phyloP scores from a whole-genome alignment of 1,140 invertebrate species.

The Drosophila triauraria region DNA sequence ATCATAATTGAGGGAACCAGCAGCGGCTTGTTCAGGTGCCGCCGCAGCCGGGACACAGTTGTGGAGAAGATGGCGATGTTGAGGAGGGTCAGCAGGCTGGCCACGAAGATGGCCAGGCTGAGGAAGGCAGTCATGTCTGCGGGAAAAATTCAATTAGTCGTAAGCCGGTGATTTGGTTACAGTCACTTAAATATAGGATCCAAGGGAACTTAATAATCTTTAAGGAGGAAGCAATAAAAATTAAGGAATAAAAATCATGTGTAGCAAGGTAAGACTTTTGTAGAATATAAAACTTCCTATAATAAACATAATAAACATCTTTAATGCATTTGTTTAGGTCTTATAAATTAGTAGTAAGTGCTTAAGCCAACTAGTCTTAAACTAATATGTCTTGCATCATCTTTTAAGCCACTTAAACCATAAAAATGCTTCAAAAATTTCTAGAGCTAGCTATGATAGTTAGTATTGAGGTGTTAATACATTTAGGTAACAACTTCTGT shows the following conservation, averaged over 20 bases:
- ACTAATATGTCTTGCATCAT: too few relatives aligned
- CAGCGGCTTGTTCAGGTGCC: conserved; percentile 59
- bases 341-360: too few relatives aligned
- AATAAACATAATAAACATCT: too few relatives aligned
- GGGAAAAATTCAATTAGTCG: conserved; percentile 7
- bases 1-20: conserved; percentile 63
- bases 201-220: background rate
- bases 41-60: conserved; percentile 62
- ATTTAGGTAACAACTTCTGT: background rate
- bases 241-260: background rate
- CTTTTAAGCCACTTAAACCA: too few relatives aligned
- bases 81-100: conserved; percentile 68
- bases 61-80: conserved; percentile 75
- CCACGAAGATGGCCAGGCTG: conserved; percentile 72
- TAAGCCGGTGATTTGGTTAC: background rate
- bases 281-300: too few relatives aligned
- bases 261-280: too few relatives aligned
- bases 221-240: background rate
- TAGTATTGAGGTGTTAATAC: conserved; percentile 2
- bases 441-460: too few relatives aligned
- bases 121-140: conserved; percentile 79
- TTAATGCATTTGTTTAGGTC: too few relatives aligned
- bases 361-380: too few relatives aligned
- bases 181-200: background rate
- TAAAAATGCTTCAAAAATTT: background rate